phyloP scores from a whole-genome alignment of 2,113 vertebrate species.

The Lycocorax pyrrhopterus region DNA sequence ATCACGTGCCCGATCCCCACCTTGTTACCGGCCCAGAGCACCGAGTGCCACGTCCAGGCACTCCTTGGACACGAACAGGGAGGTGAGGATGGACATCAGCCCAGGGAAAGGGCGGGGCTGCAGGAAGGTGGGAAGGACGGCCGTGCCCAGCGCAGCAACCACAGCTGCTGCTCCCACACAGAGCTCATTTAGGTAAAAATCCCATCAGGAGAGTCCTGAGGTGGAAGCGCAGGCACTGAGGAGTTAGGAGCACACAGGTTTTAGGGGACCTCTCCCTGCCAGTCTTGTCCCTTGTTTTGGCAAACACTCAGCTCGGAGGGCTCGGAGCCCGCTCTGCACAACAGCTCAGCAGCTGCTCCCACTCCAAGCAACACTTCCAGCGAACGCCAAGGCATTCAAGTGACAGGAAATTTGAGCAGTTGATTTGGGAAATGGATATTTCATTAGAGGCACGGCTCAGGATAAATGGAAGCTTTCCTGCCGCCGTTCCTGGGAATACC shows the following conservation, averaged over 20 bases:
- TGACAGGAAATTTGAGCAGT: background rate
- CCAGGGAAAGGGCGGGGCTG: background rate
- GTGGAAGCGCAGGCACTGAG: background rate
- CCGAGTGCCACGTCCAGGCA: fast-evolving
- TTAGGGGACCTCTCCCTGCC: background rate
- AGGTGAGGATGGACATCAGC: background rate
- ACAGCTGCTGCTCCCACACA: fast-evolving
- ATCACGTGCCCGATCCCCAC: fast-evolving
- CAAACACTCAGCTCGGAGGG: background rate
- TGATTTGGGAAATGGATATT: conserved; percentile 14
- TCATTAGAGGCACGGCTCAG: background rate
- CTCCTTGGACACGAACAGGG: background rate
- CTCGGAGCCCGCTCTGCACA: background rate
- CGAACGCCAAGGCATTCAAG: background rate
- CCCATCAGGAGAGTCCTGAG: fast-evolving
- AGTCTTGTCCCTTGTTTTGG: fast-evolving
- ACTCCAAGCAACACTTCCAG: background rate
- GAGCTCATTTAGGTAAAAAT: background rate
- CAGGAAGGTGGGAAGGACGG: background rate
- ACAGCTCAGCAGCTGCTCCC: background rate
- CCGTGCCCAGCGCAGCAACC: background rate
- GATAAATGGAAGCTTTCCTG: background rate
- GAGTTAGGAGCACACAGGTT: background rate
- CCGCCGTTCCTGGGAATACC: background rate
- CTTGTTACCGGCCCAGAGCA: background rate